Evolutionary conservation across 2,888 invertebrate species (phyloP), one percentile per base, ranked within the genome.

Genomic region (Microctonus brassicae): DNA sequence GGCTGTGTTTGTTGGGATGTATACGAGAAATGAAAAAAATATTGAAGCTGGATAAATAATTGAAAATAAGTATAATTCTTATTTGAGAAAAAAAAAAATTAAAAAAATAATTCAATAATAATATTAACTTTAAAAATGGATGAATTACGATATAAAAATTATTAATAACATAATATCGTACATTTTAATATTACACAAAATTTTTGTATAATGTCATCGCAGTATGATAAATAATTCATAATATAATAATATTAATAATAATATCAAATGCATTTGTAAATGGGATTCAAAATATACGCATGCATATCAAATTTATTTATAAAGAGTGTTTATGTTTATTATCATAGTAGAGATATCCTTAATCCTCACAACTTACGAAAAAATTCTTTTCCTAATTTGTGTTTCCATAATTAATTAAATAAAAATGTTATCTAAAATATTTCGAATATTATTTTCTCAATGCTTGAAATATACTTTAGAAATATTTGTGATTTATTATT

Each of bases 201-300:
- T 10, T 57, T 57, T 57, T 57, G 26, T 57, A 57, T 57, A 57
- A 57, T 24, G 4, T 7, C 11, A 57, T 57, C 5, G 29, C 26
- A 13, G 11, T 26, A n/a, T 57, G n/a, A 26, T 5, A 55, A 55
- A 26, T n/a, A 24, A 29, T 22, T 57, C 29, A 57, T 24, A 57
- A 57, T 24, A 57, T 26, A n/a, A 57, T 24, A 0, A 22, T 26
- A 57, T 9, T 57, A n/a, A 57, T 22, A 29, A 2, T 5, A 57
- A 26, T 57, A 57, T 26, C n/a, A 57, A 57, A 26, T 57, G 26
- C 4, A 57, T n/a, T 26, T 26, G 29, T 26, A 57, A 57, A 29
- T n/a, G 57, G 57, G 57, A 47, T 47, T n/a, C 73, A 71, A 72
- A 73, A 72, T 72, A 62, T 66, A 72, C 67, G 60, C 52, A 73